Percentiles rank a stretch among this genome's conserved stretches.
phyloP scores from a whole-genome alignment of 2,888 invertebrate species.

The Gymnosoma rotundatum region DNA sequence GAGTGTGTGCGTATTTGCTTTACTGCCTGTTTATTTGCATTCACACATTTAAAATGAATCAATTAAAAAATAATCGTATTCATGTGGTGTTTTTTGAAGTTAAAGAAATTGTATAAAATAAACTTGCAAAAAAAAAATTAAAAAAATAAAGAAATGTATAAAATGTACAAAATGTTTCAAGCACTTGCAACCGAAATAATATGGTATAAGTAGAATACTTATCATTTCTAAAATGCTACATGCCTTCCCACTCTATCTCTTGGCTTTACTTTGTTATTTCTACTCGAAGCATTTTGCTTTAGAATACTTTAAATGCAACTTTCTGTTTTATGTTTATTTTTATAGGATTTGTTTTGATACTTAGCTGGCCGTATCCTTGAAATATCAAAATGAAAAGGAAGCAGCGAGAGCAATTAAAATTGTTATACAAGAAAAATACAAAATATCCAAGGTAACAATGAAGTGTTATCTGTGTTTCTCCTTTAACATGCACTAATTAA shows the following conservation, averaged over 20 bases:
- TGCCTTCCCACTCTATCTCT: slow-evolving; percentile 19
- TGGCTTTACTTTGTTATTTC: slow-evolving; percentile 8
- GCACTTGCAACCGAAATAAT: slow-evolving; percentile 20
- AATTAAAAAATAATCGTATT: slow-evolving; percentile 46
- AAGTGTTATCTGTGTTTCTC: slow-evolving; percentile 6
- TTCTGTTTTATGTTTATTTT: slow-evolving; percentile 33
- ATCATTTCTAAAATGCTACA: slow-evolving; percentile 35
- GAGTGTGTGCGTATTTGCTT: neutral
- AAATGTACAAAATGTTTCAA: slow-evolving; percentile 10
- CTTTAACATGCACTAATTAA: slow-evolving; percentile 1
- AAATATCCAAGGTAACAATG: slow-evolving; percentile 52
- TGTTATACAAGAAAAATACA: slow-evolving; percentile 33
- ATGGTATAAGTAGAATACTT: slow-evolving; percentile 35
- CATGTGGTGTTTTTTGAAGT: slow-evolving; percentile 56
- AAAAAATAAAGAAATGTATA: neutral
- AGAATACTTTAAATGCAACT: slow-evolving; percentile 25
- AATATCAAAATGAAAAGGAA: slow-evolving; percentile 19
- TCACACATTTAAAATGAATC: slow-evolving; percentile 17
- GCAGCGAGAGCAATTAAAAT: slow-evolving; percentile 47
- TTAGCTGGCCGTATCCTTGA: slow-evolving; percentile 69
- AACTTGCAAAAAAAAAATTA: slow-evolving; percentile 32
- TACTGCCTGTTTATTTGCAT: neutral
- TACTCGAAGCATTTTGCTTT: slow-evolving; percentile 24
- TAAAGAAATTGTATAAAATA: slow-evolving; percentile 55
- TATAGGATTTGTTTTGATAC: slow-evolving; percentile 18